These are phyloP conservation scores for Scortum barcoo DNA, from an alignment of 2,113 vertebrate genomes.

Conservation along the genomic window DNA sequence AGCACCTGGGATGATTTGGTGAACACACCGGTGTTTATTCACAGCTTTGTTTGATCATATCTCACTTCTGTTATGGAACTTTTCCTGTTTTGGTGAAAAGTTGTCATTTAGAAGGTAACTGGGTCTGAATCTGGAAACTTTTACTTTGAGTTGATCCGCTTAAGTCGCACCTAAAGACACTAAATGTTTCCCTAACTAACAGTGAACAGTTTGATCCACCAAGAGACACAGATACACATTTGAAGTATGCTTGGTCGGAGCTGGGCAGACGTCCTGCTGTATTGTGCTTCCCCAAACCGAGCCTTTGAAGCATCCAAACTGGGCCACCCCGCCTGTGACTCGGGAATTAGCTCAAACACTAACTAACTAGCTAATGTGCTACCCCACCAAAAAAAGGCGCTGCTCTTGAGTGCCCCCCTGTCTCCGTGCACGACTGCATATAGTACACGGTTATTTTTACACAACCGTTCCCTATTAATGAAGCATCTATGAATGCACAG, in stretches of 20 bases:
- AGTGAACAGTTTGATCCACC: constrained; percentile 49
- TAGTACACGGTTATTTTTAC: constrained; percentile 77
- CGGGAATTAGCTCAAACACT: constrained; percentile 76
- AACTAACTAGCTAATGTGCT: constrained; percentile 67
- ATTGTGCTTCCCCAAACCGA: constrained; percentile 64
- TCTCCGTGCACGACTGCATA: constrained; percentile 53
- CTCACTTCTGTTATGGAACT: background rate
- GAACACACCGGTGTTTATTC: constrained; percentile 11
- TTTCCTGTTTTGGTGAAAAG: background rate
- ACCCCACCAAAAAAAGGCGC: constrained; percentile 63
- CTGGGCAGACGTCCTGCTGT: constrained; percentile 76
- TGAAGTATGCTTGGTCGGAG: constrained; percentile 57
- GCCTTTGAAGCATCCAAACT: constrained; percentile 83
- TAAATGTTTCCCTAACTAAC: constrained; percentile 12
- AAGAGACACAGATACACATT: constrained; percentile 61
- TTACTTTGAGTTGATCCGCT: constrained; percentile 10
- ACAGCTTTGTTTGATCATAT: constrained; percentile 27
- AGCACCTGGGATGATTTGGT: constrained; percentile 17
- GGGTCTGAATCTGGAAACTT: background rate
- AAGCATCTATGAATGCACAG: constrained; percentile 62
- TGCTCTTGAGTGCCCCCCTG: constrained; percentile 70
- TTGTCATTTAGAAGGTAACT: constrained; percentile 1
- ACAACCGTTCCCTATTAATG: constrained; percentile 73
- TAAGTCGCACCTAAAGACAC: constrained; percentile 4
- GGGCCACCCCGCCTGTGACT: constrained; percentile 79